These are phyloP conservation scores for Melolontha melolontha DNA, from an alignment of 2,888 invertebrate species.

Conservation along the genomic window DNA sequence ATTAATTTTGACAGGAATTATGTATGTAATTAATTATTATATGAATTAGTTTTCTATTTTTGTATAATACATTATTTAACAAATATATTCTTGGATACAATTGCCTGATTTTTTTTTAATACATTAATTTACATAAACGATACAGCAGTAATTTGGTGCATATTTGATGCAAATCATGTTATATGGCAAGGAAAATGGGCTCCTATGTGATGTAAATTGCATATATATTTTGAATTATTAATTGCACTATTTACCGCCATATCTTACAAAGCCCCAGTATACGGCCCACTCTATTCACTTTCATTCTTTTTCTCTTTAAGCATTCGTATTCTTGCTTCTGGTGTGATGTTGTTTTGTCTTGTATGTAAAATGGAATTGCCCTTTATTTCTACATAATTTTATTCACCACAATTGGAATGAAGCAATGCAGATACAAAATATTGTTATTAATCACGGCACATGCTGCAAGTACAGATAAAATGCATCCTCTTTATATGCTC, in stretches of 20 bases:
- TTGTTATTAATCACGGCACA: slow-evolving; percentile 16
- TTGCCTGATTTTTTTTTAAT: no score
- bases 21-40: no score
- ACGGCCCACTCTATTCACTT: slow-evolving; percentile 12
- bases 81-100: no score
- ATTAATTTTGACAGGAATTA: no score
- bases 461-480: slow-evolving; percentile 1
- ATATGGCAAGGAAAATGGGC: not conserved
- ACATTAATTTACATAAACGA: slow-evolving; percentile 11
- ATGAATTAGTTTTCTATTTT: no score
- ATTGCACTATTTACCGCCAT: slow-evolving; percentile 22
- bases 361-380: slow-evolving; percentile 1
- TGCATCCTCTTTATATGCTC: not conserved
- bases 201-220: slow-evolving; percentile 9
- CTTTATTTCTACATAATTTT: not conserved
- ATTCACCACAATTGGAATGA: not conserved
- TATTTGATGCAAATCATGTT: slow-evolving; percentile 5
- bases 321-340: not conserved
- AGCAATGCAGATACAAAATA: slow-evolving; percentile 1
- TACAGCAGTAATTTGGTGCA: slow-evolving; percentile 18
- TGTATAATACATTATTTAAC: no score
- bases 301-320: not conserved
- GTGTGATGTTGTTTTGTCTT: not conserved
- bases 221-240: slow-evolving; percentile 18
- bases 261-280: slow-evolving; percentile 13